Percentiles rank a stretch among this genome's conserved stretches.
phyloP scores from a whole-genome alignment of 2,113 vertebrate genomes.

The Anthoscopus minutus region DNA sequence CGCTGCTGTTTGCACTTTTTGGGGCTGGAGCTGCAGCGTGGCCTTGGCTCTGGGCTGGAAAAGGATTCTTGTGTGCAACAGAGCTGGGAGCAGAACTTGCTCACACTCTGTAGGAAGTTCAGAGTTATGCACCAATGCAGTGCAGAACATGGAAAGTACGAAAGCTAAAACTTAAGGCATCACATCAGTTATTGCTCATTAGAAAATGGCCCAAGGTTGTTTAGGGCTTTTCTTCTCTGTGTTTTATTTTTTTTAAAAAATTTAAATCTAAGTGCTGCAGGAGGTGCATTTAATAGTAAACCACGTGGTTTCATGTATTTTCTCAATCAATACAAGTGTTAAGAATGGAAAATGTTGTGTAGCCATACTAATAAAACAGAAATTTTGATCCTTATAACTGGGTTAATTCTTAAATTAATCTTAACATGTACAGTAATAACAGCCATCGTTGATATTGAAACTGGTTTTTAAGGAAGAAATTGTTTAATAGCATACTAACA shows the following conservation, averaged over 20 bases:
- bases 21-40: too few species aligned
- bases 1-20: too few species aligned
- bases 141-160: too few species aligned
- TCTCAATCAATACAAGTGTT: background rate
- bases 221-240: accelerated
- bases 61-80: too few species aligned
- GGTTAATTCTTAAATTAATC: background rate
- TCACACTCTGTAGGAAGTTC: too few species aligned
- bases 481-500: background rate
- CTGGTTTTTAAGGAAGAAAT: background rate
- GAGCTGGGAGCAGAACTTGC: too few species aligned
- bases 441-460: background rate
- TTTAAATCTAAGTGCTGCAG: background rate
- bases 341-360: background rate
- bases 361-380: background rate
- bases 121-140: too few species aligned
- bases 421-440: background rate
- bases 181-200: background rate
- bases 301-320: background rate
- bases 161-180: too few species aligned
- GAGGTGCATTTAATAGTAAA: background rate
- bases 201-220: background rate
- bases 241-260: background rate
- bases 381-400: background rate
- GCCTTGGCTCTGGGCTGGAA: too few species aligned